Evolutionary conservation across 2,113 vertebrate genomes (phyloP), one percentile per base, ranked within the genome.

Genomic region (Maccullochella peelii): DNA sequence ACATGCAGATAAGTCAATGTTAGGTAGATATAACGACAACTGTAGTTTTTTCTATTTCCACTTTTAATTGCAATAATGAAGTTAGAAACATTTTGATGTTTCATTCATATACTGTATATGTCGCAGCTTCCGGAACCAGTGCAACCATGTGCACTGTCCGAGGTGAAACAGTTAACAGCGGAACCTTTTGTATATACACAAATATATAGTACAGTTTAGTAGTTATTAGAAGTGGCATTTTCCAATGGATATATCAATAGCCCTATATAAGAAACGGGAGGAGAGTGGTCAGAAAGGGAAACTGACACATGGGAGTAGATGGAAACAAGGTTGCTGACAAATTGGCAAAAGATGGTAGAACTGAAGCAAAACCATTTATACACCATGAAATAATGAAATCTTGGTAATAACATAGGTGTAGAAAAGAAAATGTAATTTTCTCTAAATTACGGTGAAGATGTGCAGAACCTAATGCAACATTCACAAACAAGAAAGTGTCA

Each of bases 111-210:
- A 33, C 30, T 14, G 40, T 73, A 25, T 40, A 80, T 74, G 71
- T 72, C 7, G 33, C 33, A 65, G 18, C 52, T 89, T 88, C 84
- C 81, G 82, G 76, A 40, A 74, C 23, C 33, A 55, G 80, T 87
- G 25, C 87, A 1, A 27, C 61, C 1, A 11, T 25, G 0, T 62
- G 3, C 33, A 27, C 33, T 4, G 50, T 90, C 89, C 91, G 88
- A 55, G 0, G 1, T 9, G 81, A 86, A 93, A 91, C 90, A 52
- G 9, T 12, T 2, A 20, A 1, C 0, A 4, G 67, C 73, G 87
- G 90, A 93, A 91, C 86, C 20, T 8, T 70, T 76, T 20, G n/a
- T 33, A 42, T 40, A 1, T 33, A 33, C 33, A n/a, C n/a, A n/a
- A n/a, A n/a, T n/a, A n/a, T n/a, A n/a, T n/a, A 33, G 33, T 33